A percentile compares a stretch with the other conserved stretches of the same genome.
Conservation (phyloP, 92 coral and sea anemone species). For the Epizoanthus scotinus region DNA sequence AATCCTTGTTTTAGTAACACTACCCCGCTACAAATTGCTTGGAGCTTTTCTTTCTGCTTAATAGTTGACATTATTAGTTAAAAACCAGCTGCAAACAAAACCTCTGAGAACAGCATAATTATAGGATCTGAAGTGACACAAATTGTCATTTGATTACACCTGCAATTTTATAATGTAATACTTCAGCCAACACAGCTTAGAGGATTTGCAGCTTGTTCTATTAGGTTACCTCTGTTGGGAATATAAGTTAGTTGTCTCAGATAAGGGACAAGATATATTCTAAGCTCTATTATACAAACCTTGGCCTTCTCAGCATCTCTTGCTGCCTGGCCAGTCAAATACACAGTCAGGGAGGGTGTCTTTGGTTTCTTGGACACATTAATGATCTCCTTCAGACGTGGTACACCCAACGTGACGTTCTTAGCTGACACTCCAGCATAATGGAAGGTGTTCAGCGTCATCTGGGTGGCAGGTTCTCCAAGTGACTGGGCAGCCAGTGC, state of each 20-base stretch:
- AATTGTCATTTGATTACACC: too few species aligned
- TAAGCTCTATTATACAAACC: conserved; percentile 45
- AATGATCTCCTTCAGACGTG: conserved; percentile 97
- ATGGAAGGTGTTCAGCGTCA: conserved; percentile 99
- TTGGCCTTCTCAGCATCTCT: conserved; percentile 99
- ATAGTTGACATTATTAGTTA: too few species aligned
- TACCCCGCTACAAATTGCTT: too few species aligned
- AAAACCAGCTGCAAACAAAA: not conserved
- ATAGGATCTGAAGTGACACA: too few species aligned
- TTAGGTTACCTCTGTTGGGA: too few species aligned
- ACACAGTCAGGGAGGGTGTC: conserved; percentile 98
- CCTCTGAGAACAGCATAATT: too few species aligned
- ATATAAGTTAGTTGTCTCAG: too few species aligned
- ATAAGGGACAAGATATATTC: not conserved
- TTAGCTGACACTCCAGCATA: conserved; percentile 99
- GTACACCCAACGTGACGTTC: conserved; percentile 99
- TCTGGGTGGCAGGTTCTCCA: conserved; percentile 99
- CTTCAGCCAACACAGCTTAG: too few species aligned
- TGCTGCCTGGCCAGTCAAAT: conserved; percentile 93
- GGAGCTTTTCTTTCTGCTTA: too few species aligned
- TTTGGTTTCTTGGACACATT: conserved; percentile 97
- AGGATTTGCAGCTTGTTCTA: too few species aligned
- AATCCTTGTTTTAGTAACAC: too few species aligned
- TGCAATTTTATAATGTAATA: too few species aligned
- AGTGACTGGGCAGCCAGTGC: conserved; percentile 99